phyloP scores from a whole-genome alignment of 2,113 vertebrate genomes.

The Myrmophylax atrothorax region DNA sequence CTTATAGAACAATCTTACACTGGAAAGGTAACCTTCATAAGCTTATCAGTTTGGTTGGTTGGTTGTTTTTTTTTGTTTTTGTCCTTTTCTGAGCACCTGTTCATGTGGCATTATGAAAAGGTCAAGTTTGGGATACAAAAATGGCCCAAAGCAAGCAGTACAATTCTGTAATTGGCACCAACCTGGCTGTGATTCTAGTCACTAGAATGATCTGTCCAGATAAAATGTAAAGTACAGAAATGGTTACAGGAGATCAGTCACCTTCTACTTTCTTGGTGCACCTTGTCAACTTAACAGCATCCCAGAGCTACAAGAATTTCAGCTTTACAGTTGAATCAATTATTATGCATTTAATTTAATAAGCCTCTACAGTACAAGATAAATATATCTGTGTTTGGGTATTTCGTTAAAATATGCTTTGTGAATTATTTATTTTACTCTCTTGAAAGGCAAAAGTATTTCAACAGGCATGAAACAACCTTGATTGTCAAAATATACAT shows the following conservation, averaged over 20 bases:
- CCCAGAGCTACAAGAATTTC: background rate
- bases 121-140: background rate
- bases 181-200: background rate
- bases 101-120: background rate
- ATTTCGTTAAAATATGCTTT: background rate
- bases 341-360: background rate
- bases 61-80: background rate
- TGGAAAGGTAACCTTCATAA: background rate
- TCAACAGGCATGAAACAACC: background rate
- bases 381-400: background rate
- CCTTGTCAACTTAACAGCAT: background rate
- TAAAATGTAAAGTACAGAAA: background rate
- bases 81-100: background rate
- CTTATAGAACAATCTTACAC: background rate
- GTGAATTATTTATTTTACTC: conserved; percentile 18
- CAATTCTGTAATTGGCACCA: background rate
- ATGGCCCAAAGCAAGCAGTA: background rate
- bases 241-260: background rate
- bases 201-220: background rate
- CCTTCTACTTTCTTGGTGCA: background rate
- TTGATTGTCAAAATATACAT: background rate
- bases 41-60: background rate
- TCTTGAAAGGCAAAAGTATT: conserved; percentile 5
- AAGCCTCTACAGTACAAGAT: background rate
- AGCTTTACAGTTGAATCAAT: background rate